phyloP scores from a whole-genome alignment of 2,888 invertebrate genomes.

The Sphaeridia pumilis region DNA sequence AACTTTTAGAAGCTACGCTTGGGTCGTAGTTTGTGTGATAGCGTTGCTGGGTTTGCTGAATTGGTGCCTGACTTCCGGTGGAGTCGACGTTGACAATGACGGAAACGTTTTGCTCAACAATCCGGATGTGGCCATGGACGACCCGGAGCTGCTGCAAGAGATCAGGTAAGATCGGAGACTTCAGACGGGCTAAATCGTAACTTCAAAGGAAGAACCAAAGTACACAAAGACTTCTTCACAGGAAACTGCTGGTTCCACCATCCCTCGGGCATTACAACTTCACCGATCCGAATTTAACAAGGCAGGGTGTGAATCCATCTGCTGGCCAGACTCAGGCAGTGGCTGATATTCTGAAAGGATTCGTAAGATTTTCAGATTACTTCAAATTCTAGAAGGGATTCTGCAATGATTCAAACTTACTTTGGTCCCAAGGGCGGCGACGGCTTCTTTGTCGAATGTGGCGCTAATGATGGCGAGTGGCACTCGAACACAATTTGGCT shows the following conservation, averaged over 20 bases:
- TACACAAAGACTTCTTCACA: not conserved
- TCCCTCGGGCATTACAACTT: slow-evolving; percentile 10
- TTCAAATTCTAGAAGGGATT: not conserved
- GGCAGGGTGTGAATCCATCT: slow-evolving; percentile 5
- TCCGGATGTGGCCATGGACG: slow-evolving; percentile 6
- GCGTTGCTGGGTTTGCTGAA: not conserved
- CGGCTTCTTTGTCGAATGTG: slow-evolving; percentile 40
- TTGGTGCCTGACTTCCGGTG: not conserved
- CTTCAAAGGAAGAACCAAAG: too few relatives aligned
- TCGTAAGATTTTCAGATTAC: slow-evolving; percentile 6
- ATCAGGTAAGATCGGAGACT: slow-evolving; percentile 4
- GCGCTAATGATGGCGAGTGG: slow-evolving; percentile 40
- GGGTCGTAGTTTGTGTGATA: too few relatives aligned
- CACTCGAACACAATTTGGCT: slow-evolving; percentile 39
- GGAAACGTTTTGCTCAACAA: slow-evolving; percentile 4
- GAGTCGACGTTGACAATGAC: not conserved
- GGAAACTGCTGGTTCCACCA: slow-evolving; percentile 10
- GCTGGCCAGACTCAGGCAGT: slow-evolving; percentile 14
- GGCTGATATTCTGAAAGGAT: slow-evolving; percentile 10
- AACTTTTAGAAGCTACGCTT: too few relatives aligned
- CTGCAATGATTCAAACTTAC: not conserved
- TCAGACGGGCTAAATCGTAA: not conserved
- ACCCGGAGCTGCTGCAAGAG: slow-evolving; percentile 3
- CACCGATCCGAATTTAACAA: not conserved
- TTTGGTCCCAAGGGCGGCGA: slow-evolving; percentile 21